phyloP scores from a whole-genome alignment of 2,797 vertebrate species.

The Artibeus lituratus region DNA sequence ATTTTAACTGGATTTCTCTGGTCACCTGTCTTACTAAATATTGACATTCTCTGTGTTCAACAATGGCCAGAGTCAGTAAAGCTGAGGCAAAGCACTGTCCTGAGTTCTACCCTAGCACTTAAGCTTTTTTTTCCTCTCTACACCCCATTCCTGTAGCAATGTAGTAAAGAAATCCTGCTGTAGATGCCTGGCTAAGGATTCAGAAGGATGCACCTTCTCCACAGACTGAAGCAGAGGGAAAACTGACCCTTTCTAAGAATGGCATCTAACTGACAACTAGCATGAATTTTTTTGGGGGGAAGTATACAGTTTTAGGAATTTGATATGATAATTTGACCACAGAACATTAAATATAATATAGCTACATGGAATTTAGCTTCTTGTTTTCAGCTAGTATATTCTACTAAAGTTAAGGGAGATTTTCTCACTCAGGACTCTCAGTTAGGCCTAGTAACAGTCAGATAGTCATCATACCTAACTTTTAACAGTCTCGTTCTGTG shows the following conservation, averaged over 20 bases:
- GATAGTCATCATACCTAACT: background rate
- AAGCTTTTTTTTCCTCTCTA: background rate
- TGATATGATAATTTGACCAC: background rate
- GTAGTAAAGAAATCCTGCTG: background rate
- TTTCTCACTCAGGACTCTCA: background rate
- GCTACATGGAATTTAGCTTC: background rate
- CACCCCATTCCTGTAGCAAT: background rate
- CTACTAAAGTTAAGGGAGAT: background rate
- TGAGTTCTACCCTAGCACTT: background rate
- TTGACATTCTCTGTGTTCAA: background rate
- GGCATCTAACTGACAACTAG: background rate
- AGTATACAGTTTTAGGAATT: background rate
- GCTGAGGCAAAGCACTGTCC: background rate
- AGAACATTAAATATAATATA: background rate
- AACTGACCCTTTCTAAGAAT: background rate
- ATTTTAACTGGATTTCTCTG: background rate
- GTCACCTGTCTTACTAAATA: background rate
- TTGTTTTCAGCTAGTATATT: background rate
- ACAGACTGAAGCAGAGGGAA: background rate
- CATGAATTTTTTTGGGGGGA: background rate
- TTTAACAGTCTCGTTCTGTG: background rate
- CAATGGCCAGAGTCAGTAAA: background rate
- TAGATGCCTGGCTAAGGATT: background rate
- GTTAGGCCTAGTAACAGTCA: background rate
- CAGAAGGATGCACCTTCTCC: background rate